These are phyloP conservation scores for Campylomormyrus numenius DNA, from an alignment of 2,113 vertebrate genomes.

Conservation along the genomic window DNA sequence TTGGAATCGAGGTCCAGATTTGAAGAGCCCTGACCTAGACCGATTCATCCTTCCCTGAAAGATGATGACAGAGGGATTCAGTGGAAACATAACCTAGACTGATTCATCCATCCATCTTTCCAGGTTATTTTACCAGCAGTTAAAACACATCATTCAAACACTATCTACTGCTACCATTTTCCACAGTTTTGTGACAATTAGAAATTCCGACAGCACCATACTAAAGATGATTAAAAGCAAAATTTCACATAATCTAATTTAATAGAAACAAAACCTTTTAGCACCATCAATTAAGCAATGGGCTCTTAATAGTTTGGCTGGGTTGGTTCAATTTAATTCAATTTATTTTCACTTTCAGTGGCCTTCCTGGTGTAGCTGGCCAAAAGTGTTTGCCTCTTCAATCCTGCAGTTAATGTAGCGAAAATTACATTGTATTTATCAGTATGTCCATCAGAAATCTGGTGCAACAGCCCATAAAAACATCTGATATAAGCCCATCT, in stretches of 20 bases:
- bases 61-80: constrained; percentile 14
- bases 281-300: neutral
- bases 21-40: constrained; percentile 37
- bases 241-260: neutral
- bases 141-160: neutral
- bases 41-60: constrained; percentile 78
- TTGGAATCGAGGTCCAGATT: no score
- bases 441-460: neutral
- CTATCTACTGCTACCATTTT: neutral
- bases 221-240: neutral
- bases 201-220: neutral
- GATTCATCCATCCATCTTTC: neutral
- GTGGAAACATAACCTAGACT: neutral
- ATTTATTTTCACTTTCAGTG: neutral
- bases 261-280: neutral
- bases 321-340: neutral
- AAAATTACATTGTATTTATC: neutral
- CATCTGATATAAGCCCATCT: neutral
- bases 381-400: neutral
- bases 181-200: neutral
- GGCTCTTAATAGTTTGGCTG: neutral
- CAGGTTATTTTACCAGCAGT: neutral
- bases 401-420: neutral
- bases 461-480: neutral
- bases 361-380: neutral